Base-by-base conservation (phyloP, 2,797 vertebrate genomes). In the Diplodus sargus region DNA sequence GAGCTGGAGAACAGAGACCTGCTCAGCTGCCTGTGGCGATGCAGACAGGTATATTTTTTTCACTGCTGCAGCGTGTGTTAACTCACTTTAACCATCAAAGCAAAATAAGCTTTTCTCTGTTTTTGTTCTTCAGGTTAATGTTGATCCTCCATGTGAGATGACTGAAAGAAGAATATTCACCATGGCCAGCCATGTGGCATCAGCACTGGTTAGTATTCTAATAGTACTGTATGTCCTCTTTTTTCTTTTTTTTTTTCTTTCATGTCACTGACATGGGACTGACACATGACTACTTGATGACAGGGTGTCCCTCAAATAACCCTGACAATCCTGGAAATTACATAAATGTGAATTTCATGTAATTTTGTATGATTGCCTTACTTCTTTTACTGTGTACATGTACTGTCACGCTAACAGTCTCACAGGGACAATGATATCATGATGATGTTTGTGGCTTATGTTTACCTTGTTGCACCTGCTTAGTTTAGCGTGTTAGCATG, bases 11-110 rank as follows among this genome's bases (percentile, higher is more conserved):
- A 96, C 61, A 95, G 95, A 82, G 95, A 97, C 76, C 92, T 99
- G 66, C 95, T 99, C 84, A 94, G 94, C 69, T 97, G 96, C 90
- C 94, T 99, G 56, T 99, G 98, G 98, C 93, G 85, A 15, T 98
- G 95, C 87, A 92, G 95, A 85, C 89, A 94, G 95, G 95, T 76
- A 48, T 30, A 52, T 52, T 67, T 70, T 39, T 39, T 39, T 39
- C 8, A 15, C 43, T 75, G 63, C 42, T 63, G 58, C 30, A 30
- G 0, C 39, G 4, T 74, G 2, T 45, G 22, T 59, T 20, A 42
- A 25, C 22, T 60, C 34, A 57, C 28, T 64, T 30, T 8, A 48
- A 60, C 5, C 23, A 54, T 59, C 5, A 56, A 69, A 48, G 25
- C 17, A 30, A 7, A 28, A 45, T 7, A 15, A 49, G 68, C 4